Evolutionary conservation across 2,113 vertebrate genomes (phyloP).

Genomic region (Malurus cyaneus): DNA sequence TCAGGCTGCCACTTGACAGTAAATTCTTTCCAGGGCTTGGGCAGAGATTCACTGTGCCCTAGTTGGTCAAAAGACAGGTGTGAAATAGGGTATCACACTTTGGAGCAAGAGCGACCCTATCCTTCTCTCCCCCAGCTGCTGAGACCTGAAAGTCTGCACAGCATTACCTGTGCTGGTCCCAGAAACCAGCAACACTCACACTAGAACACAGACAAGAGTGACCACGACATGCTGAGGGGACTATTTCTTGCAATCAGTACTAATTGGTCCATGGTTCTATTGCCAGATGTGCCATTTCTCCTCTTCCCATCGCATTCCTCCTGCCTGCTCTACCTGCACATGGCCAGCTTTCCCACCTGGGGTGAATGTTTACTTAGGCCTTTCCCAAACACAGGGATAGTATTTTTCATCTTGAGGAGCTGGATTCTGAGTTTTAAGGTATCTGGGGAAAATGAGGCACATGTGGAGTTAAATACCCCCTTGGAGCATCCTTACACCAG

Average conservation of each 20-base stretch:
- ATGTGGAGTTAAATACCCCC: background rate
- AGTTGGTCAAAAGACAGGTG: background rate
- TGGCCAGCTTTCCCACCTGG: constrained; percentile 7
- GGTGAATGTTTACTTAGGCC: background rate
- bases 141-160: background rate
- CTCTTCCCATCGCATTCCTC: background rate
- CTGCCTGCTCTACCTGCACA: background rate
- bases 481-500: background rate
- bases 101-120: background rate
- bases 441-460: background rate
- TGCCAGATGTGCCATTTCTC: constrained; percentile 19
- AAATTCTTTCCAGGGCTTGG: background rate
- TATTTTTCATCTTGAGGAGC: background rate
- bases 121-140: background rate
- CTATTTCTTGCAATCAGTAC: background rate
- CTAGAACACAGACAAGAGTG: background rate
- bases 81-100: background rate
- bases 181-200: background rate
- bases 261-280: background rate
- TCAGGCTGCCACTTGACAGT: background rate
- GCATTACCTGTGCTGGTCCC: background rate
- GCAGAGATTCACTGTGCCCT: background rate
- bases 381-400: background rate
- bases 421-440: background rate
- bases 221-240: background rate